phyloP scores from a whole-genome alignment of 2,113 vertebrate species.

The Oncorhynchus kisutch region DNA sequence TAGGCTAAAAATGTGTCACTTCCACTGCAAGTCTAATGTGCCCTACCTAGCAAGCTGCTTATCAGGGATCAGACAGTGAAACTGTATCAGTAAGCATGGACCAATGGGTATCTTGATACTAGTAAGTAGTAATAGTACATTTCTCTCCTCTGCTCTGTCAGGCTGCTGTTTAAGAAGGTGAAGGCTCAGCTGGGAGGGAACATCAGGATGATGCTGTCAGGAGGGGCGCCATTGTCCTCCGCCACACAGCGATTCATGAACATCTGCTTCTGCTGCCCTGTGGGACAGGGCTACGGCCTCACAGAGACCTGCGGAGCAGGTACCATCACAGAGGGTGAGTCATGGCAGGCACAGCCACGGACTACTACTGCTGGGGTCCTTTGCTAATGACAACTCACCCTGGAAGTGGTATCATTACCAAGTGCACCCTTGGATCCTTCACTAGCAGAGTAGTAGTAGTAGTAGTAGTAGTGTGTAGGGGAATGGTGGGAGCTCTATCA shows the following conservation, averaged over 20 bases:
- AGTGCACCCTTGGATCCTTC: neutral
- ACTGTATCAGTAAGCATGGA: neutral
- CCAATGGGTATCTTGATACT: too few relatives aligned
- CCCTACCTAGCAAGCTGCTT: too few relatives aligned
- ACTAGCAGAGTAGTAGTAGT: neutral
- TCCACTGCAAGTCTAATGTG: neutral
- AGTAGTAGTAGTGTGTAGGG: neutral
- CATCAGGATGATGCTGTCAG: conserved; percentile 91
- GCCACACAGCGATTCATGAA: conserved; percentile 97
- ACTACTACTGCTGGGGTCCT: neutral
- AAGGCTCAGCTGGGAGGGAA: conserved; percentile 88
- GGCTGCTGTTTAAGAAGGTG: conserved; percentile 89
- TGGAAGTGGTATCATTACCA: neutral
- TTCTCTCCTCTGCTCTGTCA: conserved; percentile 41
- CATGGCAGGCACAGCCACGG: neutral
- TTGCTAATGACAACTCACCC: neutral
- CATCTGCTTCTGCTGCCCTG: conserved; percentile 94
- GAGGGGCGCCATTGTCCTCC: conserved; percentile 89
- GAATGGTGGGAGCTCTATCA: neutral
- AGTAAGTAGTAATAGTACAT: too few relatives aligned
- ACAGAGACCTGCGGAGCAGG: conserved; percentile 96
- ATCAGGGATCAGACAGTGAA: neutral
- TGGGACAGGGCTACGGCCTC: conserved; percentile 93
- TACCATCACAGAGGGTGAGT: conserved; percentile 90
- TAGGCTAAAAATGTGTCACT: too few relatives aligned